Evolutionary conservation across 1,140 invertebrate species (phyloP).

Genomic region (Cyclargus thomasi): DNA sequence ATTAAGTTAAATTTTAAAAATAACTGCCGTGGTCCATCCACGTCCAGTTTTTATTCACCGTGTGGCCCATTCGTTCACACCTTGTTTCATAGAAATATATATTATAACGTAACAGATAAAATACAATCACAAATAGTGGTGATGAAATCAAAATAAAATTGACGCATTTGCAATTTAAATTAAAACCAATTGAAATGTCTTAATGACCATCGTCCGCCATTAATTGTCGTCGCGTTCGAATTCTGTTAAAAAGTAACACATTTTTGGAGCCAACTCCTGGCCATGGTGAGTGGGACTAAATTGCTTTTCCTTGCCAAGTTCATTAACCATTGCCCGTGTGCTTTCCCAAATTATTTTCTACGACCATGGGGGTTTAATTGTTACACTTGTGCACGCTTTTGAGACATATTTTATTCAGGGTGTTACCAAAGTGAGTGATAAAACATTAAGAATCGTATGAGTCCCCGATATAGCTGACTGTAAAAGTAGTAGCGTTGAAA

Average conservation of each 20-base stretch:
- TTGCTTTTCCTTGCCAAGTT: slow-evolving; percentile 15
- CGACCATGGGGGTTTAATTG: neutral
- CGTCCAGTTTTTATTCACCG: too few relatives aligned
- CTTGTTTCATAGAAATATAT: too few relatives aligned
- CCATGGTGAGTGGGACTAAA: slow-evolving; percentile 11
- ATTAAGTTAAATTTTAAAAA: too few relatives aligned
- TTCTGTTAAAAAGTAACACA: slow-evolving; percentile 9
- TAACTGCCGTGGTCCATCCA: too few relatives aligned
- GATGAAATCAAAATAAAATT: neutral
- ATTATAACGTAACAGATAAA: too few relatives aligned
- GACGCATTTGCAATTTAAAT: neutral
- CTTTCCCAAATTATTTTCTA: slow-evolving; percentile 3
- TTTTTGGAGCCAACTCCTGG: slow-evolving; percentile 6
- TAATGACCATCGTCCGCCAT: neutral
- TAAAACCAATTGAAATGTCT: neutral
- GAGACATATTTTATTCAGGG: neutral
- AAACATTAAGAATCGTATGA: too few relatives aligned
- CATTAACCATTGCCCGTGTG: slow-evolving; percentile 4
- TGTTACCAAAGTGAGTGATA: too few relatives aligned
- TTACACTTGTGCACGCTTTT: neutral
- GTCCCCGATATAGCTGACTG: too few relatives aligned
- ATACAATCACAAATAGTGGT: neutral
- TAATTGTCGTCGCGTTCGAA: neutral
- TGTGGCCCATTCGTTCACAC: too few relatives aligned
- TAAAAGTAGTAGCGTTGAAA: too few relatives aligned